Base-by-base conservation (phyloP, 2,888 invertebrate species). In the Eubasilissa splendida region DNA sequence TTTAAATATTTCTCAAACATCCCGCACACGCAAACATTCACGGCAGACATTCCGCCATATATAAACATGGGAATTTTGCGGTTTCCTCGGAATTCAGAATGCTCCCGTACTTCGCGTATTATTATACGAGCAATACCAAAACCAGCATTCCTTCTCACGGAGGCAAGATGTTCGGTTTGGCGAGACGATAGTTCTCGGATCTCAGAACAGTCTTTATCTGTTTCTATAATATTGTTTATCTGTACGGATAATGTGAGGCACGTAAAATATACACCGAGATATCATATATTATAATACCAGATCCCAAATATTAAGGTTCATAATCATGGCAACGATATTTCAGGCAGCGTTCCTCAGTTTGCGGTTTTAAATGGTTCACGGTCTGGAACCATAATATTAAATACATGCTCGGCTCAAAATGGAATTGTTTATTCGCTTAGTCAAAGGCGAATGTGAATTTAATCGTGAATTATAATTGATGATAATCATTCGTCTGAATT, bases 31-130 rank as follows among this genome's bases (percentile, higher is more conserved):
- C 1, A 22, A 22, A 22, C 22, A 22, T 22, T 12, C 9, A 14
- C 53, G 50, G 68, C 10, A 4, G 52, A 68, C 68, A 68, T 68
- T 68, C 68, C 52, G n/a, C 50, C 12, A 31, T 12, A 66, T 33
- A 74, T 59, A 58, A 74, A 14, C 22, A 8, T 60, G 50, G 65
- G 65, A 76, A 76, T 76, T 42, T 52, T 76, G 76, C 53, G 76
- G 76, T 76, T 76, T 65, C 22, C 65, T 52, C 53, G 65, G 65
- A 52, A 53, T 65, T 52, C 53, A 9, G 53, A 10, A 54, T 74
- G 59, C 59, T 74, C 50, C 33, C 33, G 56, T 31, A 54, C 11
- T 9, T 22, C 31, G 54, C 54, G 53, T 22, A 54, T 33, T 52
- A 14, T 59, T n/a, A 12, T 59, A 59, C 59, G 14, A 59, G 59